phyloP scores from a whole-genome alignment of 2,797 vertebrate genomes.

The Eurystomus glaucurus region DNA sequence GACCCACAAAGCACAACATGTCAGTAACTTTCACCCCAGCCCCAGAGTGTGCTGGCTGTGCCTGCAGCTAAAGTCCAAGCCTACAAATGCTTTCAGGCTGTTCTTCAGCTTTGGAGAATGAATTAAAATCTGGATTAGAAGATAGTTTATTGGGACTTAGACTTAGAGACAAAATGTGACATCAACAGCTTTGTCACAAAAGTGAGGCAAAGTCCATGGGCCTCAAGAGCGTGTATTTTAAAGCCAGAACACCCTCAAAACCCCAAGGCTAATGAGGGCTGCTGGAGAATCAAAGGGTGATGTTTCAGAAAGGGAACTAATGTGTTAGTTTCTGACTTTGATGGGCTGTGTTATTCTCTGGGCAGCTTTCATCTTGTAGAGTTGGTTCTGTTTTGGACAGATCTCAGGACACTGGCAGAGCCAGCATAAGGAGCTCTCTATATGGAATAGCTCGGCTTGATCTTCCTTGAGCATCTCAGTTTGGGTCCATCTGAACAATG shows the following conservation, averaged over 20 bases:
- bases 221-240: not conserved
- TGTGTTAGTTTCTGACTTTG: not conserved
- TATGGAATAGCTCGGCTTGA: not conserved
- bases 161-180: not conserved
- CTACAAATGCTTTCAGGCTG: not conserved
- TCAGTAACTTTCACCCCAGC: not conserved
- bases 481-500: not conserved
- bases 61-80: not conserved
- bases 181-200: not conserved
- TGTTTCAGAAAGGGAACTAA: not conserved
- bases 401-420: not conserved
- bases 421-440: not conserved
- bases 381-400: not conserved
- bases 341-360: not conserved
- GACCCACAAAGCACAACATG: too few relatives aligned
- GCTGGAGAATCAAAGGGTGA: not conserved
- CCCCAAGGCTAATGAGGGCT: not conserved
- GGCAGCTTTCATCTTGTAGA: not conserved
- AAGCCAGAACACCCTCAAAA: not conserved
- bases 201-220: not conserved
- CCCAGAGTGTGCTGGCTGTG: not conserved
- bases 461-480: not conserved
- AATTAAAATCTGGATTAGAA: not conserved
- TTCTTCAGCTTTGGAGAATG: not conserved
- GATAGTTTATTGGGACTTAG: not conserved